Base-by-base conservation (phyloP, 2,113 vertebrate genomes). In the Xenus cinereus region DNA sequence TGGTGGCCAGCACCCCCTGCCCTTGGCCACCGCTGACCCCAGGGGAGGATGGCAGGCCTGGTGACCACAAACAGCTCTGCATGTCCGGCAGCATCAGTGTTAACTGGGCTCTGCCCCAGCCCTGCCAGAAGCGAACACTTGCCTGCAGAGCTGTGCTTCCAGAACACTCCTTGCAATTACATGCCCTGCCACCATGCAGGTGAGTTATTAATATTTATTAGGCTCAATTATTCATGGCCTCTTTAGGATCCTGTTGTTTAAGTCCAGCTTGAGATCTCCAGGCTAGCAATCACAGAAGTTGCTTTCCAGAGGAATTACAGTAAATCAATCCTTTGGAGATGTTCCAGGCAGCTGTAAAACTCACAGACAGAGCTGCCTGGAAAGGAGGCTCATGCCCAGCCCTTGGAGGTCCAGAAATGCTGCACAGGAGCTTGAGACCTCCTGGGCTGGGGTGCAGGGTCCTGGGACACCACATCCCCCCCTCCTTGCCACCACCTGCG, bases 211-310 rank as follows among this genome's bases (percentile, higher is more conserved):
- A 97, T 97, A 97, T 97, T 97, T 97, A 97, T 96, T 87, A 96
- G 80, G 28, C 68, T 97, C 88, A 97, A 97, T 97, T 97, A 97
- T 97, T 97, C 95, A 97, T 96, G 92, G 93, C 94, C 90, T 96
- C 83, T 94, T 95, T 82, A 93, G 94, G 90, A 97, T 95, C 90
- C 97, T 92, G 95, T 95, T 96, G 94, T 95, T 96, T 96, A 96
- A 96, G 96, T 93, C 96, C 95, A 80, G 86, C 95, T 92, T 88
- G 90, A 94, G 88, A 92, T 95, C 94, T 94, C 86, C 95, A 96
- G 83, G 88, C 86, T 90, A 92, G 86, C 95, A 96, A 96, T 93
- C 93, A 97, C 88, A 96, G 71, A 94, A 93, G 88, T 92, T 94
- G 80, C 83, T 94, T 97, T 97, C 90, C 94, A 95, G 62, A 87